phyloP scores from a whole-genome alignment of 2,113 vertebrate species.

The Bubalus kerabau region DNA sequence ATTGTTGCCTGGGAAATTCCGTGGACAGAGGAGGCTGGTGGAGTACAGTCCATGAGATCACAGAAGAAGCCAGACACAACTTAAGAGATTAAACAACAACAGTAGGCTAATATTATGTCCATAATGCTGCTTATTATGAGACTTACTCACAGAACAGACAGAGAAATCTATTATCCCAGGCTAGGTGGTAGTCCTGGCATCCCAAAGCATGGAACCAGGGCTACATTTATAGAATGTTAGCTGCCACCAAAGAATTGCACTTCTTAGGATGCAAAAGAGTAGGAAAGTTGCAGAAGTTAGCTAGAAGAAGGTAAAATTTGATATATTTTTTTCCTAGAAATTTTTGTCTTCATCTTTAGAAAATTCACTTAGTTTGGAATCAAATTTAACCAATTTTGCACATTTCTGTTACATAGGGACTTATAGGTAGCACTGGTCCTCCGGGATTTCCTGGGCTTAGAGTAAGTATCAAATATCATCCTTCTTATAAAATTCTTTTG shows the following conservation, averaged over 20 bases:
- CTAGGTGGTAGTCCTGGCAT: background rate
- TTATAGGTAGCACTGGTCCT: constrained; percentile 89
- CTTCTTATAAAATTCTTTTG: background rate
- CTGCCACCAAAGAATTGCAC: background rate
- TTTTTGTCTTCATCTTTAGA: background rate
- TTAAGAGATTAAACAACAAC: background rate
- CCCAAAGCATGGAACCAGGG: background rate
- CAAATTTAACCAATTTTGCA: background rate
- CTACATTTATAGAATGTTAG: background rate
- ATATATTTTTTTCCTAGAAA: background rate
- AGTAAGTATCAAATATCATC: constrained; percentile 83
- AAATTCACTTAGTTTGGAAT: background rate
- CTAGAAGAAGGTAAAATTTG: background rate
- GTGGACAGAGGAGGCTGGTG: background rate
- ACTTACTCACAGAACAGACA: background rate
- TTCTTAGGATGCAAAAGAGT: background rate
- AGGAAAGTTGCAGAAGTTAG: background rate
- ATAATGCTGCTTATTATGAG: background rate
- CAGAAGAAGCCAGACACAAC: background rate
- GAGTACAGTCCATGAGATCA: background rate
- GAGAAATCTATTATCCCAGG: background rate
- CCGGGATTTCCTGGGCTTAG: constrained; percentile 93
- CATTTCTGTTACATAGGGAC: constrained; percentile 83
- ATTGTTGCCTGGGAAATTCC: background rate
- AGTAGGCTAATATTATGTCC: background rate